phyloP scores from a whole-genome alignment of 2,797 vertebrate species.

The Iguana delicatissima region DNA sequence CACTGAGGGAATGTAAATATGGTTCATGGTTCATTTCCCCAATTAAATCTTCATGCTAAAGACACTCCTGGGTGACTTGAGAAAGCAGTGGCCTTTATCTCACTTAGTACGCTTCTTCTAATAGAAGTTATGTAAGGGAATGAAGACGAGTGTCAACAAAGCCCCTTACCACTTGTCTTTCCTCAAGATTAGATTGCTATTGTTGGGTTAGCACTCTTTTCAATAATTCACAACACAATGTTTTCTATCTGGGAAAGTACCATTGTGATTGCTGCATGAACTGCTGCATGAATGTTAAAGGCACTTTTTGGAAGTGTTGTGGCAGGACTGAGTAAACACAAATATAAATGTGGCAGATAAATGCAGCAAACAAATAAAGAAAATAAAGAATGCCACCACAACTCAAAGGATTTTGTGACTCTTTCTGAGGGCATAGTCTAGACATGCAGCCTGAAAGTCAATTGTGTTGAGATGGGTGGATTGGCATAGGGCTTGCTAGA shows the following conservation, averaged over 20 bases:
- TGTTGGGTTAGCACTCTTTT: neutral
- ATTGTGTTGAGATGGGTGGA: neutral
- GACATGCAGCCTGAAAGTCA: neutral
- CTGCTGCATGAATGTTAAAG: neutral
- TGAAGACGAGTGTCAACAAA: neutral
- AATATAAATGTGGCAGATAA: no score
- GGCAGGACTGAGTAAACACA: neutral
- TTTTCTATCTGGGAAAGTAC: neutral
- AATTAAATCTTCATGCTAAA: neutral
- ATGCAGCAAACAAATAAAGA: no score
- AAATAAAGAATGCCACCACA: no score
- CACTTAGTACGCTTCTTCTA: neutral
- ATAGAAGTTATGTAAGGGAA: neutral
- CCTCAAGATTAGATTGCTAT: no score
- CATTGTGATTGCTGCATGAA: neutral
- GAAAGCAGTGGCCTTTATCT: neutral
- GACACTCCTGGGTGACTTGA: neutral
- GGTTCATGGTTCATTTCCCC: neutral
- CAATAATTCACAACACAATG: neutral
- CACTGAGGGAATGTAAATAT: neutral
- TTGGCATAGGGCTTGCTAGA: neutral
- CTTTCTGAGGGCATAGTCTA: neutral
- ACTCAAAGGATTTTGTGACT: neutral
- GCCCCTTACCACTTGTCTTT: neutral
- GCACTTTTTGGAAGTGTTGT: neutral